Percentiles rank a stretch among this genome's conserved stretches.
Evolutionary conservation across 1,140 invertebrate species (phyloP).

Genomic region (Euwallacea fornicatus): DNA sequence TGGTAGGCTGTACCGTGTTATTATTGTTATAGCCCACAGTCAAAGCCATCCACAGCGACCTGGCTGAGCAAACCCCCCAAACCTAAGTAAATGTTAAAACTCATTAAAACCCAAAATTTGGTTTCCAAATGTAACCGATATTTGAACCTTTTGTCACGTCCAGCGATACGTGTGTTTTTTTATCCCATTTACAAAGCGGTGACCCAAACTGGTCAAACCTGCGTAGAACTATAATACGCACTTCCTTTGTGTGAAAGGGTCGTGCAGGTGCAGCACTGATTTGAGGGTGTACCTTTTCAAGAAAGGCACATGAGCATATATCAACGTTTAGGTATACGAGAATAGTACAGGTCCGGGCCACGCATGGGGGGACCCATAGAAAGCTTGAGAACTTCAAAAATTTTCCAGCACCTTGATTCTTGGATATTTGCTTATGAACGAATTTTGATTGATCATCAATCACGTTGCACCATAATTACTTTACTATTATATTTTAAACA

Average conservation of each 20-base stretch:
- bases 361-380: too few relatives aligned
- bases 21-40: slow-evolving; percentile 8
- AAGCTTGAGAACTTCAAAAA: too few relatives aligned
- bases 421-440: too few relatives aligned
- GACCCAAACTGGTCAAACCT: background rate
- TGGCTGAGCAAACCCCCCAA: background rate
- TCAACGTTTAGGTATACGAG: slow-evolving; percentile 7
- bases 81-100: background rate
- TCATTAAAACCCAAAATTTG: background rate
- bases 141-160: background rate
- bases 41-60: background rate
- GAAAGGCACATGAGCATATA: background rate
- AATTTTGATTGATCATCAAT: too few relatives aligned
- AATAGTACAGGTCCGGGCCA: background rate
- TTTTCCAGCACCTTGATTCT: too few relatives aligned
- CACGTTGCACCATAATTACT: too few relatives aligned
- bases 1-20: background rate
- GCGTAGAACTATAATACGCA: background rate
- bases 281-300: slow-evolving; percentile 13
- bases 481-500: too few relatives aligned
- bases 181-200: background rate
- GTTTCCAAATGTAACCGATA: background rate
- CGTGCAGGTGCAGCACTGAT: slow-evolving; percentile 13
- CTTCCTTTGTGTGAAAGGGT: slow-evolving; percentile 4
- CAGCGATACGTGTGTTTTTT: background rate